Conservation (phyloP, 2,888 invertebrate species). For the Polietes domitor region DNA sequence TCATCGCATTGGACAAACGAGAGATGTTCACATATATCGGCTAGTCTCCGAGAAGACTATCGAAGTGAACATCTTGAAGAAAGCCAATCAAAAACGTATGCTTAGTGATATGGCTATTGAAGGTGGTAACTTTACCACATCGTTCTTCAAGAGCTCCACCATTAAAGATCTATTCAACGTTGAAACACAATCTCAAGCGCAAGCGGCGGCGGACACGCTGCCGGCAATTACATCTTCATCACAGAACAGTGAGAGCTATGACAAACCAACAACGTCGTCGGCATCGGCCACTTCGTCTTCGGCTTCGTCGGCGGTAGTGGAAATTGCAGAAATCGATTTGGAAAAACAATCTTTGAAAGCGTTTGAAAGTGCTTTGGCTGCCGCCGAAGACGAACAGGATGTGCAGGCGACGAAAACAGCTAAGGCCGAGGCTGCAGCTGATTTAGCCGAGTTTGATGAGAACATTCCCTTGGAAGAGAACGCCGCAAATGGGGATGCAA, state of each 20-base stretch:
- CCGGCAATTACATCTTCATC: not conserved
- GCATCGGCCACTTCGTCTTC: conserved; percentile 69
- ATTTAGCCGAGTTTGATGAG: conserved; percentile 97
- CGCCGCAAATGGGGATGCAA: conserved; percentile 77
- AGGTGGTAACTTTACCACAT: conserved; percentile 98
- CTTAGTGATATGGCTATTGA: conserved; percentile 98
- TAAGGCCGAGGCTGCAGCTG: conserved; percentile 93
- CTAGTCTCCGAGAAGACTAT: conserved; percentile 98
- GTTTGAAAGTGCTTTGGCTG: conserved; percentile 91
- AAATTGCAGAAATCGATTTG: conserved; percentile 74
- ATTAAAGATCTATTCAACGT: conserved; percentile 95
- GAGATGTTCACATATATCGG: conserved; percentile 99
- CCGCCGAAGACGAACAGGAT: conserved; percentile 97
- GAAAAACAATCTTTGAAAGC: conserved; percentile 85
- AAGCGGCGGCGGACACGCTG: conserved; percentile 33
- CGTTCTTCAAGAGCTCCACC: conserved; percentile 95
- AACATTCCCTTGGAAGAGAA: conserved; percentile 91
- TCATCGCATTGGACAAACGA: conserved; percentile 99
- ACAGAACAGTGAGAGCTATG: conserved; percentile 62
- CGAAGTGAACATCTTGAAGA: conserved; percentile 99
- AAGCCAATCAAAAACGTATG: conserved; percentile 98
- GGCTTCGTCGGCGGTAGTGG: conserved; percentile 54
- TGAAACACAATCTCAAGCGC: conserved; percentile 81
- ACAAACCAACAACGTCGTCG: conserved; percentile 70
- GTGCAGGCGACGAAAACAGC: conserved; percentile 94